Conservation (phyloP, 2,888 invertebrate species). For the Thysanoteuthis rhombus region DNA sequence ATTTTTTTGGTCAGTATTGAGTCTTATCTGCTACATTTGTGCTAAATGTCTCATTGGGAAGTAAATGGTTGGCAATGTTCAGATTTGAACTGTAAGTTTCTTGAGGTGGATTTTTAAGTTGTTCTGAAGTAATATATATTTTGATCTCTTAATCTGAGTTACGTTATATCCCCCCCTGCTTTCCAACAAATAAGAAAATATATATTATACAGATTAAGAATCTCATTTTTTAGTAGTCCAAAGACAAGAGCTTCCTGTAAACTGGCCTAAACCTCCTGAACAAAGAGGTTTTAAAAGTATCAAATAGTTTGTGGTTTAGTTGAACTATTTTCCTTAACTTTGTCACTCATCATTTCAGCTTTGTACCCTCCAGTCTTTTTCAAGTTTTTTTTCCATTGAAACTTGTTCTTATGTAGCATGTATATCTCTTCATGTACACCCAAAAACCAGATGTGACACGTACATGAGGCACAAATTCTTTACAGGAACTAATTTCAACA, state of each 20-base stretch:
- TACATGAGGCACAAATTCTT: too few species aligned
- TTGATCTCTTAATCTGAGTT: background rate
- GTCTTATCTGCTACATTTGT: background rate
- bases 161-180: background rate
- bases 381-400: too few species aligned
- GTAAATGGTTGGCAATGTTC: background rate
- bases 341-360: too few species aligned
- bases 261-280: background rate
- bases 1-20: background rate
- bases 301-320: too few species aligned
- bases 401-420: too few species aligned
- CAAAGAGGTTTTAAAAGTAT: too few species aligned
- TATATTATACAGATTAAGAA: background rate
- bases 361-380: too few species aligned
- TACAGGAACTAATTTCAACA: too few species aligned
- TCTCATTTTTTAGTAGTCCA: background rate
- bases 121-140: background rate
- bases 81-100: background rate
- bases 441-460: too few species aligned
- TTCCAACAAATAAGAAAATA: background rate
- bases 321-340: too few species aligned
- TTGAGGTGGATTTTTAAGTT: background rate
- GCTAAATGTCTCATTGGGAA: background rate
- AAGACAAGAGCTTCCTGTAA: background rate
- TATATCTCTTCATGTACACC: too few species aligned